Percentiles rank a stretch among this genome's conserved stretches.
Evolutionary conservation across 2,888 invertebrate species (phyloP).

Genomic region (Calameuta idolon): DNA sequence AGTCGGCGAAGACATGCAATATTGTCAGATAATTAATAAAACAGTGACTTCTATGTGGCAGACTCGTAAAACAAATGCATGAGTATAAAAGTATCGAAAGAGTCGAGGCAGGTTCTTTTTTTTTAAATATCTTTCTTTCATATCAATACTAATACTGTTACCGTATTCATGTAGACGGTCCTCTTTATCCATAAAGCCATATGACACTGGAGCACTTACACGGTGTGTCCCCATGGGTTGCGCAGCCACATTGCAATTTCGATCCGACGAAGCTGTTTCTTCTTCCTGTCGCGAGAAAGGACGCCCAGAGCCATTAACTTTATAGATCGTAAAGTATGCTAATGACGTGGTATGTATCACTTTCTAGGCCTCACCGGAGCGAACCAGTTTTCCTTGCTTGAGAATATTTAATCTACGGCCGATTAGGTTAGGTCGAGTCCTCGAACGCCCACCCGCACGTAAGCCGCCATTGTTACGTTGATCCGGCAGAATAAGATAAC

Average conservation of each 20-base stretch:
- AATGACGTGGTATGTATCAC: conserved; percentile 14
- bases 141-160: too few species aligned
- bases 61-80: not conserved
- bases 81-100: not conserved
- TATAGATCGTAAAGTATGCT: conserved; percentile 14
- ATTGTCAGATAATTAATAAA: not conserved
- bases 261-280: not conserved
- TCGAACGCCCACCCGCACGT: not conserved
- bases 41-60: not conserved
- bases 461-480: not conserved
- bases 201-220: not conserved
- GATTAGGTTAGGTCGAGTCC: not conserved
- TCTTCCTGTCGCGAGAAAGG: conserved; percentile 10
- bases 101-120: not conserved
- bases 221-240: not conserved
- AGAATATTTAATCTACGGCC: not conserved
- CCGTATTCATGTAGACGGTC: too few species aligned
- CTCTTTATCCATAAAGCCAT: not conserved
- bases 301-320: conserved; percentile 1
- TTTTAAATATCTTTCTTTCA: not conserved
- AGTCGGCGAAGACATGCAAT: not conserved
- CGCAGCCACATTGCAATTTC: not conserved
- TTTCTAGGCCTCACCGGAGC: conserved; percentile 11
- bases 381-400: not conserved
- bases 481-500: not conserved